A percentile compares a stretch with the other conserved stretches of the same genome.
These are phyloP conservation scores for Drosophila littoralis DNA, from an alignment of 1,140 invertebrate species.

Conservation along the genomic window DNA sequence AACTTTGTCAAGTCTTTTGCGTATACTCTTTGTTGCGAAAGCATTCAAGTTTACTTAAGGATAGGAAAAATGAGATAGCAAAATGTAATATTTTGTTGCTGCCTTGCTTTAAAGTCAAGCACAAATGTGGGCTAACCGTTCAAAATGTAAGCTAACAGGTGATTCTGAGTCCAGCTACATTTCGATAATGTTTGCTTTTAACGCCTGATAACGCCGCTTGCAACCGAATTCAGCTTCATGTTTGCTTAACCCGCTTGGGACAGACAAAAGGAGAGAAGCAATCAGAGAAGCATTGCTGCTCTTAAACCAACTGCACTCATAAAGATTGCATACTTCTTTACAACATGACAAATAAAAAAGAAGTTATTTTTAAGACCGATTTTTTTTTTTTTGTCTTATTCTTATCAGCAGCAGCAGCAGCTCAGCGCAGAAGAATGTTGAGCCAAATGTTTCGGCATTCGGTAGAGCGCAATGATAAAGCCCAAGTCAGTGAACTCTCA, in stretches of 20 bases:
- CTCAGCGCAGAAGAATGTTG: slow-evolving; percentile 8
- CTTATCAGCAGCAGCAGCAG: slow-evolving; percentile 28
- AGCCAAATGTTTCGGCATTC: slow-evolving; percentile 44
- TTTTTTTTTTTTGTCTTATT: neutral
- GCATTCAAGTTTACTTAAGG: too few relatives aligned
- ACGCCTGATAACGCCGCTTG: neutral
- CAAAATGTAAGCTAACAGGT: neutral
- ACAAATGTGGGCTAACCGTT: too few relatives aligned
- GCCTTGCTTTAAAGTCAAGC: too few relatives aligned
- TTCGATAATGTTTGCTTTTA: neutral
- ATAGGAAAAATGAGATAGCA: too few relatives aligned
- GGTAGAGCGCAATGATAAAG: slow-evolving; percentile 43
- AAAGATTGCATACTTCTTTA: slow-evolving; percentile 9
- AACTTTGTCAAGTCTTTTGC: too few relatives aligned
- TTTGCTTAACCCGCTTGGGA: slow-evolving; percentile 21
- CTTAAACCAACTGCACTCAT: neutral
- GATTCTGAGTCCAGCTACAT: neutral
- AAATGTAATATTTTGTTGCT: too few relatives aligned
- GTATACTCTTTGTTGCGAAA: too few relatives aligned
- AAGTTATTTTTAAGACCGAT: neutral
- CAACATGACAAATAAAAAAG: neutral
- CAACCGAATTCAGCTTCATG: slow-evolving; percentile 4
- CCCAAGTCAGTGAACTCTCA: slow-evolving; percentile 43
- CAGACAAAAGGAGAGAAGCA: neutral
- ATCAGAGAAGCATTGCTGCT: neutral